Percentiles rank a stretch among this genome's conserved stretches.
Evolutionary conservation across 2,888 invertebrate genomes (phyloP).

Genomic region (Suillia variegata): DNA sequence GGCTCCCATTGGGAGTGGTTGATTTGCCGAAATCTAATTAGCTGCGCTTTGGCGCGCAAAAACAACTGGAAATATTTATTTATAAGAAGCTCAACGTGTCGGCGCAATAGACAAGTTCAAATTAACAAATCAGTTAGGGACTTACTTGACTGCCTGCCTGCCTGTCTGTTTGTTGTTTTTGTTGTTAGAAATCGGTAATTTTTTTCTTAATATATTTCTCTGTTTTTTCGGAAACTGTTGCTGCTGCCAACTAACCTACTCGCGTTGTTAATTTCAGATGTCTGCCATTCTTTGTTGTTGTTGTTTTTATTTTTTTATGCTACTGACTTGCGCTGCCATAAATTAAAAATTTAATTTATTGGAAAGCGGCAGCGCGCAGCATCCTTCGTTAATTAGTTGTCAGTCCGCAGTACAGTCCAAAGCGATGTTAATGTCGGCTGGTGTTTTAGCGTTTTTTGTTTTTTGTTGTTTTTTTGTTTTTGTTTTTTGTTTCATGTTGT

Average conservation of each 20-base stretch:
- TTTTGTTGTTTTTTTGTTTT: not conserved
- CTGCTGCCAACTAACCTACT: too few relatives aligned
- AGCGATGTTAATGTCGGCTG: not conserved
- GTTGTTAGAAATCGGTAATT: too few relatives aligned
- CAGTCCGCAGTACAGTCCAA: not conserved
- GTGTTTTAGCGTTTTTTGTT: not conserved
- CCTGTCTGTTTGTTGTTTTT: too few relatives aligned
- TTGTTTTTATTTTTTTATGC: too few relatives aligned
- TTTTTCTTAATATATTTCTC: too few relatives aligned
- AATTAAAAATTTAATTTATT: conserved; percentile 22
- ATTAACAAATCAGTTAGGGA: not conserved
- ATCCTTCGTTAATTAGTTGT: conserved; percentile 25
- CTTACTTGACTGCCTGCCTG: not conserved
- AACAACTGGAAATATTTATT: not conserved
- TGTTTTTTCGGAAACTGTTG: too few relatives aligned
- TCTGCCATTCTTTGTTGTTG: too few relatives aligned
- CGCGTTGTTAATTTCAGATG: too few relatives aligned
- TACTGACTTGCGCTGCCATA: conserved; percentile 9
- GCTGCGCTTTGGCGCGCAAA: conserved; percentile 14
- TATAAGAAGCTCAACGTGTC: too few relatives aligned
- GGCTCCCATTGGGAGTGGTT: too few relatives aligned
- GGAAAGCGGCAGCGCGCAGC: not conserved
- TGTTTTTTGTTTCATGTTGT: conserved; percentile 3
- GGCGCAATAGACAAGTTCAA: too few relatives aligned
- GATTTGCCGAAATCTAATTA: conserved; percentile 22